Percentiles rank a stretch among this genome's conserved stretches.
These are phyloP conservation scores for Priocnemis perturbator DNA, from an alignment of 2,888 invertebrate species.

Conservation along the genomic window DNA sequence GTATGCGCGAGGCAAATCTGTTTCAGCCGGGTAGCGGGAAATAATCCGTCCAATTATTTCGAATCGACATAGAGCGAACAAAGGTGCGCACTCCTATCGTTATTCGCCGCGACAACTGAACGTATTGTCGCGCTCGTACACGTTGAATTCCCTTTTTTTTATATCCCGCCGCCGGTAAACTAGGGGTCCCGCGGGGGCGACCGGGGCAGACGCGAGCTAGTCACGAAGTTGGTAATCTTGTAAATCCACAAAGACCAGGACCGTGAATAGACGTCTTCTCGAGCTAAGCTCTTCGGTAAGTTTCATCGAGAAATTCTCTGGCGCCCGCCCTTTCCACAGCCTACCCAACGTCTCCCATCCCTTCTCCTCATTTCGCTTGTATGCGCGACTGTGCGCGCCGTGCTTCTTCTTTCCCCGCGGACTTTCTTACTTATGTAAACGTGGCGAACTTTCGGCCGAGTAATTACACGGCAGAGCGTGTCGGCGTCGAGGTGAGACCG, in stretches of 20 bases:
- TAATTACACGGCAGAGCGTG: slow-evolving; percentile 44
- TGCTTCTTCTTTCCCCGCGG: slow-evolving; percentile 20
- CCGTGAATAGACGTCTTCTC: slow-evolving; percentile 48
- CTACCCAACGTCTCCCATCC: slow-evolving; percentile 14
- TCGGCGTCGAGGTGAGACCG: slow-evolving; percentile 6
- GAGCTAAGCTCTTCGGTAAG: slow-evolving; percentile 47
- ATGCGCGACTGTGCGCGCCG: slow-evolving; percentile 23
- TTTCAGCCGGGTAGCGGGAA: no score
- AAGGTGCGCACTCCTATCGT: no score
- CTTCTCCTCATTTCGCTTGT: neutral
- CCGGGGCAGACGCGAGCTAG: slow-evolving; percentile 27
- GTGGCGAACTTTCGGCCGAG: slow-evolving; percentile 36
- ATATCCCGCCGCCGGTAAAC: slow-evolving; percentile 11
- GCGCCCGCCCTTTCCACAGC: slow-evolving; percentile 17
- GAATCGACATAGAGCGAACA: no score
- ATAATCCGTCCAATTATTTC: no score
- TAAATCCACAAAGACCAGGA: slow-evolving; percentile 58
- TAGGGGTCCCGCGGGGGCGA: slow-evolving; percentile 15
- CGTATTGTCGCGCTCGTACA: no score
- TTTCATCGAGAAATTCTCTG: slow-evolving; percentile 49
- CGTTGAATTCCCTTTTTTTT: no score
- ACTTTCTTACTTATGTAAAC: slow-evolving; percentile 45
- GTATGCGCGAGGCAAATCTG: no score
- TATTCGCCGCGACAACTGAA: no score
- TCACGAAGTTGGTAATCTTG: slow-evolving; percentile 54